A percentile compares a stretch with the other conserved stretches of the same genome.
phyloP scores from a whole-genome alignment of 2,797 vertebrate genomes.

The Ceyx erithaca region DNA sequence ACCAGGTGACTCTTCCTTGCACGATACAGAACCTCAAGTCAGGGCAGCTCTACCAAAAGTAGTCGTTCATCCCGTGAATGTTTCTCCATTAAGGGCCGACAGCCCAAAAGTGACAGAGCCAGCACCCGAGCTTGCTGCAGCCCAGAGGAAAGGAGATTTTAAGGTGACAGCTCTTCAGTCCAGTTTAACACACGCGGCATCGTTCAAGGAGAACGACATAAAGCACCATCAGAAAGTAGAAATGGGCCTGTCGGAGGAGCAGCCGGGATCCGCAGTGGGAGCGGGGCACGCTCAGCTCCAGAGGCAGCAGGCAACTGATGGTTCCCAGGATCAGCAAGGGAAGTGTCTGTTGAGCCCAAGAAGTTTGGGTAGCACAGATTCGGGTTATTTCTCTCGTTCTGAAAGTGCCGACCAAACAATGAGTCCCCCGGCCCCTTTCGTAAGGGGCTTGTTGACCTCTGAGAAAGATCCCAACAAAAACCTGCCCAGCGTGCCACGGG shows the following conservation, averaged over 20 bases:
- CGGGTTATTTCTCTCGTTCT: conserved; percentile 97
- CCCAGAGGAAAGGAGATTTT: conserved; percentile 87
- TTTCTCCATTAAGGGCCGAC: conserved; percentile 89
- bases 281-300: conserved; percentile 90
- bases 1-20: conserved; percentile 74
- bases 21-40: conserved; percentile 85
- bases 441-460: conserved; percentile 84
- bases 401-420: conserved; percentile 97
- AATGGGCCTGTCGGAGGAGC: conserved; percentile 83
- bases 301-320: conserved; percentile 96
- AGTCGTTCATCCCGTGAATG: conserved; percentile 91
- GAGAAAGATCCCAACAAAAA: conserved; percentile 88
- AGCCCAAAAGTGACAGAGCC: conserved; percentile 87
- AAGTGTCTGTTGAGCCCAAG: conserved; percentile 94
- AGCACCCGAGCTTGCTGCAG: conserved; percentile 83
- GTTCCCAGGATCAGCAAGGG: conserved; percentile 91
- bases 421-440: conserved; percentile 92
- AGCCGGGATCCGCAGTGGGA: conserved; percentile 81
- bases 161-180: conserved; percentile 79
- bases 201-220: conserved; percentile 85
- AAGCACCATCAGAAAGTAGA: conserved; percentile 80
- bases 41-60: conserved; percentile 91
- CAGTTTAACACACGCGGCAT: conserved; percentile 78
- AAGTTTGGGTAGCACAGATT: conserved; percentile 97
- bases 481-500: conserved; percentile 65